Evolutionary conservation across 2,113 vertebrate species (phyloP).

Genomic region (Gymnogyps californianus): DNA sequence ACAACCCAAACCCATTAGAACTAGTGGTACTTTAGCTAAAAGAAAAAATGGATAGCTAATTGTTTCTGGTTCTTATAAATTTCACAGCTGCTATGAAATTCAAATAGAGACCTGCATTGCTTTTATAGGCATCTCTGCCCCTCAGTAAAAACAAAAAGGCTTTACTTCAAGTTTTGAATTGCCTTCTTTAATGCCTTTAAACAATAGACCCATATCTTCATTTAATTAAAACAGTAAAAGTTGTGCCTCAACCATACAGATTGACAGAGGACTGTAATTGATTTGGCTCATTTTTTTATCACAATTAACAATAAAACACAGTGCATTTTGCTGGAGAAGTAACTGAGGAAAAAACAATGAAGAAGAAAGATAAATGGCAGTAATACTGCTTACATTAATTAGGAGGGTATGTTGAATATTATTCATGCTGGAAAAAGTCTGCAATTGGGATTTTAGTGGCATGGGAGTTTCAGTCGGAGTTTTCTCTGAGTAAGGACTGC

Average conservation of each 20-base stretch:
- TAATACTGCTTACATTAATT: constrained; percentile 32
- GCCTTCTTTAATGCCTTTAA: constrained; percentile 64
- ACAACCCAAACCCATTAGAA: neutral
- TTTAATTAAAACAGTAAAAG: constrained; percentile 81
- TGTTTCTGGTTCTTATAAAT: constrained; percentile 62
- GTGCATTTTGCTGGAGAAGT: constrained; percentile 44
- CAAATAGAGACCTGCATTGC: constrained; percentile 67
- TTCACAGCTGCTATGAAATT: constrained; percentile 73
- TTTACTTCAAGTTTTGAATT: constrained; percentile 58
- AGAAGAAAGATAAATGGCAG: constrained; percentile 50
- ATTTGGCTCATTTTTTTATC: constrained; percentile 58
- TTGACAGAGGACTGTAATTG: constrained; percentile 62
- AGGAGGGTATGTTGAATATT: constrained; percentile 22
- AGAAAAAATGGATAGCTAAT: neutral
- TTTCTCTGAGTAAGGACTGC: neutral
- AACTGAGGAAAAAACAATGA: constrained; percentile 40
- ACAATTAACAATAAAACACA: constrained; percentile 56
- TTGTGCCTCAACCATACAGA: constrained; percentile 49
- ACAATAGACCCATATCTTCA: constrained; percentile 70
- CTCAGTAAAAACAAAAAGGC: constrained; percentile 45
- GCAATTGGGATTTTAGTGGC: neutral
- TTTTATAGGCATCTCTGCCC: constrained; percentile 65
- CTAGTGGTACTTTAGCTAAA: neutral
- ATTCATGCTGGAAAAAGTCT: constrained; percentile 12
- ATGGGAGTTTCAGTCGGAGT: neutral